Evolutionary conservation across 1,140 invertebrate species (phyloP), one percentile per base, ranked within the genome.

Genomic region (Mycetomoellerius zeteki): DNA sequence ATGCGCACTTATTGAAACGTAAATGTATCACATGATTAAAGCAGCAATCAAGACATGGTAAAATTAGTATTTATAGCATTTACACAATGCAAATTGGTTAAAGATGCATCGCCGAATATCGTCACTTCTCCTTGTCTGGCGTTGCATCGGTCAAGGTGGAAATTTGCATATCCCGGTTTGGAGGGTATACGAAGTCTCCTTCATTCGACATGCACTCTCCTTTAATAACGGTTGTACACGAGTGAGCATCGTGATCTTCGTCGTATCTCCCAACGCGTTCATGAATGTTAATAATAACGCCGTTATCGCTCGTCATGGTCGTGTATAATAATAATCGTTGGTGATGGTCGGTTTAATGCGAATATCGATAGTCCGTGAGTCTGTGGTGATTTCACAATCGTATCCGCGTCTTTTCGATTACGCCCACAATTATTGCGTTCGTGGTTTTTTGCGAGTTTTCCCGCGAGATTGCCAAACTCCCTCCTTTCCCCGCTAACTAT

Each of bases 81-180:
- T 65, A 19, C 37, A 6, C 21, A 30, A 50, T 78, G 62, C 30
- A 54, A 80, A n/a, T 67, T 60, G 27, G 19, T 52, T 56, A 14
- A 60, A 21, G 54, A 47, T 10, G 52, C 19, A 24, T n/a, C 14
- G 76, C 27, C 43, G 60, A 75, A 56, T 56, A 75, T 75, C 72
- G 72, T 62, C 37, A 27, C 75, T 8, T 56, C 24, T 81, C 21
- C 56, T 24, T 19, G 54, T 24, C 12, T 1, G 60, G 19, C 43
- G 76, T 65, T 37, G 47, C 62, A 67, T 24, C 30, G 37, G 67
- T 58, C 67, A 60, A 50, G 69, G 67, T 73, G 21, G 12, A 84
- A 84, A 84, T 75, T 60, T 84, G 54, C 80, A 84, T 84, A 84
- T 75, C 14, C 54, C 24, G 56, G 27, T 75, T 62, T 60, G 43